A percentile compares a stretch with the other conserved stretches of the same genome.
These are phyloP conservation scores for Dicrostonyx torquatus DNA, from an alignment of 2,797 vertebrate species.

Conservation along the genomic window DNA sequence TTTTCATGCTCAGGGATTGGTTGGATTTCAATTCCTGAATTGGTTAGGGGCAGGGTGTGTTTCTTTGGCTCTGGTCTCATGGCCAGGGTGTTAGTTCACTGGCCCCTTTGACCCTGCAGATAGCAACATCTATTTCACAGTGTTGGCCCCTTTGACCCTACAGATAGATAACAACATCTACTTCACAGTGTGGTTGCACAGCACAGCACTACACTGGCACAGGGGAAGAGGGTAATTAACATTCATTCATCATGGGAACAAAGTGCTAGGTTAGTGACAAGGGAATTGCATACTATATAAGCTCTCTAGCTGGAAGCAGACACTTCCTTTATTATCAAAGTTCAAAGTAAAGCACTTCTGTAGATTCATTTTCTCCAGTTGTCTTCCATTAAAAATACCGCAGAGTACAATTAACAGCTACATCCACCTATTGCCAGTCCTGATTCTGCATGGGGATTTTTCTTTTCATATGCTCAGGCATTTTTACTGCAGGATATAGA, in stretches of 20 bases:
- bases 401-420: background rate
- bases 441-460: background rate
- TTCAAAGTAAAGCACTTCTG: background rate
- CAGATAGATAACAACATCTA: background rate
- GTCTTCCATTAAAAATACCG: background rate
- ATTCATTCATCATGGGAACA: background rate
- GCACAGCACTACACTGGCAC: background rate
- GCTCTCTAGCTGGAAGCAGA: background rate
- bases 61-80: background rate
- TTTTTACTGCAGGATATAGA: background rate
- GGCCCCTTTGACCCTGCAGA: background rate
- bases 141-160: background rate
- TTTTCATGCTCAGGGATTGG: background rate
- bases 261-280: background rate
- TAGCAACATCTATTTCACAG: background rate
- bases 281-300: background rate
- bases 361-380: background rate
- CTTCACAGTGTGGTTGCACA: background rate
- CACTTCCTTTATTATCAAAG: background rate
- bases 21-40: background rate
- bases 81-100: background rate
- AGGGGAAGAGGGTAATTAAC: background rate
- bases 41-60: background rate
- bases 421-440: background rate
- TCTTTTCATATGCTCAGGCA: background rate